Evolutionary conservation across 2,113 vertebrate species (phyloP).

Genomic region (Copsychus sechellarum): DNA sequence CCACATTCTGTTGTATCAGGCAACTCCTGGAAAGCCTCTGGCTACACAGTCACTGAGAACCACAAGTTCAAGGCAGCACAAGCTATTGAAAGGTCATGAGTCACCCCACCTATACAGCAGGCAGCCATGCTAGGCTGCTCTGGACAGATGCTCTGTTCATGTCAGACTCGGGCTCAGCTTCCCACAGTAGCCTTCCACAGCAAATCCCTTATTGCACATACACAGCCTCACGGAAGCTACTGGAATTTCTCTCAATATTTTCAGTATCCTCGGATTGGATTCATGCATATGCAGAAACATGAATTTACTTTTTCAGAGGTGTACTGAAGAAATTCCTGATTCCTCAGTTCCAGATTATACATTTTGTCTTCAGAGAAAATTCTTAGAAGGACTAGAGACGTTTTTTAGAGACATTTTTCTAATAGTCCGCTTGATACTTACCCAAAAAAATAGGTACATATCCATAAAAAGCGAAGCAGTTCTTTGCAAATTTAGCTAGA

Average conservation of each 20-base stretch:
- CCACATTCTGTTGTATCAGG: accelerated
- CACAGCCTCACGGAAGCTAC: background rate
- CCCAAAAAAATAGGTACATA: background rate
- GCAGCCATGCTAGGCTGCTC: background rate
- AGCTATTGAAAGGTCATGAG: background rate
- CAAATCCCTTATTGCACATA: background rate
- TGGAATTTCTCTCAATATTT: background rate
- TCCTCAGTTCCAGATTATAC: background rate
- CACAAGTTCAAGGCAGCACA: background rate
- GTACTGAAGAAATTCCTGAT: background rate
- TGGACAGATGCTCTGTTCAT: background rate
- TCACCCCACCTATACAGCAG: background rate
- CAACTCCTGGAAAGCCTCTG: background rate
- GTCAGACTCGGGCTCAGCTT: background rate
- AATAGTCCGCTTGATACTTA: background rate
- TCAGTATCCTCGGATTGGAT: background rate
- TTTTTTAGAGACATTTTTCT: background rate
- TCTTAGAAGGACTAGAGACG: background rate
- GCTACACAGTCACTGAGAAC: background rate
- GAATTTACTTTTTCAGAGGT: background rate
- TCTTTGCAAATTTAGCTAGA: background rate
- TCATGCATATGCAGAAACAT: background rate
- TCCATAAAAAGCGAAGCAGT: background rate
- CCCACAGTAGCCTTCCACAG: background rate
- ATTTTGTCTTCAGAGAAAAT: background rate